Base-by-base conservation (phyloP, 2,113 vertebrate species). In the Labrus mixtus region DNA sequence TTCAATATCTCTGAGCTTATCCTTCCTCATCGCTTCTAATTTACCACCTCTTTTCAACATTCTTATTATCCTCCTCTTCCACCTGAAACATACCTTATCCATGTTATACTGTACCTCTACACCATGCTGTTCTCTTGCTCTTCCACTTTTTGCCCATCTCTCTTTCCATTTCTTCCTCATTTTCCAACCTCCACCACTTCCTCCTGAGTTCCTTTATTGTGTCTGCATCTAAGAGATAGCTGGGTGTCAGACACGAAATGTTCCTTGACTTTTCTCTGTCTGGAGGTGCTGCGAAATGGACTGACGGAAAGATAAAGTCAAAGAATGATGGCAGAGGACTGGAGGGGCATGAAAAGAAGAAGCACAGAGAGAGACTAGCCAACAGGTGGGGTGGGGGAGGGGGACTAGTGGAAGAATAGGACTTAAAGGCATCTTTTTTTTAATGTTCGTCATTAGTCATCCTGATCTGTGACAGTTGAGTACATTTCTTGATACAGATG, bases 201-300 rank as follows among this genome's bases (percentile, higher is more conserved):
- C 63, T 75, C 60, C 77, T 33, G 66, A 66, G 64, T 76, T 58
- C 53, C 64, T 87, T 37, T 68, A 45, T 56, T 57, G 61, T 77
- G 87, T 87, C 85, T 73, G 64, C 73, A 69, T 89, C 86, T 84
- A 59, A 2, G 41, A 82, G 79, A 87, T 92, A 82, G 82, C 55
- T 22, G 46, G 68, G 81, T 83, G 84, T 87, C 87, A 84, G 81
- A 84, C 84, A 83, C 17, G 0, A 84, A 90, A 84, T 90, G 89
- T 80, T 79, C 76, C 79, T 71, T 87, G 86, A 82, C 90, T 84
- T 73, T 79, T 86, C 74, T 70, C 53, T 41, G 69, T 74, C 84
- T 84, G 84, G 66, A 73, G 41, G 69, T 45, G 72, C 66, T 76
- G 73, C 83, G 77, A 65, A 86, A 84, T 58, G 36, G 46, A 0